Evolutionary conservation across 2,113 vertebrate genomes (phyloP).

Genomic region (Mobula birostris): DNA sequence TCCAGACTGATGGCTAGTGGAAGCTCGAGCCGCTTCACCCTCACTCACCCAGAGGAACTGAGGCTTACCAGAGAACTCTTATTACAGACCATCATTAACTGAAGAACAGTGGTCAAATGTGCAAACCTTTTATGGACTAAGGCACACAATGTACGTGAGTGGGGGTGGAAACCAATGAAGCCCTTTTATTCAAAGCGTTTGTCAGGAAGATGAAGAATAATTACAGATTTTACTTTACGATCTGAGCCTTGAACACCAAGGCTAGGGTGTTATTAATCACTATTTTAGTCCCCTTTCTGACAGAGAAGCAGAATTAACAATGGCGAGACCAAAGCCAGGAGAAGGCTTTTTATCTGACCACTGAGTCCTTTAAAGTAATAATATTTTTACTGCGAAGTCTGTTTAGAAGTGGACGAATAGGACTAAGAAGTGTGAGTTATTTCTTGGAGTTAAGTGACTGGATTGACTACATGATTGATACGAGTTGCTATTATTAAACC

Average conservation of each 20-base stretch:
- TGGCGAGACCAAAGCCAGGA: not conserved
- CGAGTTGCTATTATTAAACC: not conserved
- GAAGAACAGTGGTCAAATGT: not conserved
- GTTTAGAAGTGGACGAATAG: not conserved
- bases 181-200: not conserved
- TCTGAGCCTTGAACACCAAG: not conserved
- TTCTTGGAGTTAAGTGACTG: not conserved
- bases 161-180: not conserved
- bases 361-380: not conserved
- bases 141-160: too few species aligned
- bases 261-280: not conserved
- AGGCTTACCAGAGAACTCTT: not conserved
- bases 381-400: not conserved
- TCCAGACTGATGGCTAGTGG: not conserved
- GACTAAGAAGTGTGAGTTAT: not conserved
- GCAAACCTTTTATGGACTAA: not conserved
- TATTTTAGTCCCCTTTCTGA: not conserved
- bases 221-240: not conserved
- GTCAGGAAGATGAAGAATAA: not conserved
- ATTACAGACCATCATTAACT: not conserved
- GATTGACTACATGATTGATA: not conserved
- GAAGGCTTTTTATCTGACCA: not conserved
- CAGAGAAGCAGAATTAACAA: slow-evolving; percentile 2
- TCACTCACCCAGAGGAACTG: not conserved
- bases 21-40: not conserved